Conservation (phyloP, 1,140 invertebrate genomes). For the Macrostomum lignano region DNA sequence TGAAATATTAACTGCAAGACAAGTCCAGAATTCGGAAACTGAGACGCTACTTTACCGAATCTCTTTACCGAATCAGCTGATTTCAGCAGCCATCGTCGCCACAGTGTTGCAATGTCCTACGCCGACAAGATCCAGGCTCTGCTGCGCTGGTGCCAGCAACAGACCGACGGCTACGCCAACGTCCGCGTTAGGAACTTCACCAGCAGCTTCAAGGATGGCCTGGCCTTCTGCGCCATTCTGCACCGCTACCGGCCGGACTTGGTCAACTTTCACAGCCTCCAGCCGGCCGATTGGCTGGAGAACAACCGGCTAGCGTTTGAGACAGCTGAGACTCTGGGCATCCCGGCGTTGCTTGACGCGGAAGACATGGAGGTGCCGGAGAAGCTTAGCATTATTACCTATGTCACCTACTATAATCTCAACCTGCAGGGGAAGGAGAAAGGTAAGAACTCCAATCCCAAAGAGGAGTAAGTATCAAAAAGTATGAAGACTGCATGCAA, state of each 20-base stretch:
- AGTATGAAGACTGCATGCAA: no score
- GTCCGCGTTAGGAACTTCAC: constrained; percentile 54
- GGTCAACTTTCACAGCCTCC: no score
- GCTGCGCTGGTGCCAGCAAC: neutral
- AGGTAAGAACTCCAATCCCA: neutral
- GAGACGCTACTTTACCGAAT: no score
- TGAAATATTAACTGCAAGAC: no score
- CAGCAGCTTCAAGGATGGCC: constrained; percentile 50
- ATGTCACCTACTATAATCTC: constrained; percentile 61
- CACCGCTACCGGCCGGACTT: constrained; percentile 31
- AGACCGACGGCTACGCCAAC: constrained; percentile 34
- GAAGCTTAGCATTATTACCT: constrained; percentile 60
- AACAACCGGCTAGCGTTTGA: constrained; percentile 49
- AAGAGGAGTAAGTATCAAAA: no score
- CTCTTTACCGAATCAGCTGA: no score
- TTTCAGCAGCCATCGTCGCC: no score
- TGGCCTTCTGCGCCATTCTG: constrained; percentile 55
- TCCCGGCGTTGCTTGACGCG: constrained; percentile 8
- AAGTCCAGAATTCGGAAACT: no score
- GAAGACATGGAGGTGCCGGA: constrained; percentile 40
- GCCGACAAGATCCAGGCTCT: constrained; percentile 12
- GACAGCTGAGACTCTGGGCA: constrained; percentile 46
- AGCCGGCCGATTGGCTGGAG: no score
- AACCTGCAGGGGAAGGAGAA: neutral
- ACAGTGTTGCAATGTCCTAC: no score